phyloP scores from a whole-genome alignment of 2,888 invertebrate species.

The Patella ulyssiponensis region DNA sequence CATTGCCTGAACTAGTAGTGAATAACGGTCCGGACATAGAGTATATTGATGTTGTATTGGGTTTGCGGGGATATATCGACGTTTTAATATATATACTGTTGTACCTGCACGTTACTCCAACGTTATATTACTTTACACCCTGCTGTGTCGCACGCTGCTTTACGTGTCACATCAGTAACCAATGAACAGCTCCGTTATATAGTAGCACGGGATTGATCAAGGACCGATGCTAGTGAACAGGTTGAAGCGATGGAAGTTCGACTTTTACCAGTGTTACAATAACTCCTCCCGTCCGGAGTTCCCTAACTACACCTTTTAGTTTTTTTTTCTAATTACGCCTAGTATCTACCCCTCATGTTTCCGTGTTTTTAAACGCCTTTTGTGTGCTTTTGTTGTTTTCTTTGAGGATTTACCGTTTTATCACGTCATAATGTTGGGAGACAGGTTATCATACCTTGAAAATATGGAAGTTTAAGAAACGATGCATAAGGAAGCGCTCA shows the following conservation, averaged over 20 bases:
- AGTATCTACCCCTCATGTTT: no score
- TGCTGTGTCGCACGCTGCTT: slow-evolving; percentile 11
- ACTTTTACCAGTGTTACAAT: background rate
- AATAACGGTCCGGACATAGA: background rate
- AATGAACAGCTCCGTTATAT: background rate
- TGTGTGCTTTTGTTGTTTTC: no score
- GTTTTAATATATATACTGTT: slow-evolving; percentile 3
- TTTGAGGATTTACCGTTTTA: no score
- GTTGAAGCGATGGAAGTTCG: slow-evolving; percentile 8
- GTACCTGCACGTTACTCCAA: slow-evolving; percentile 1
- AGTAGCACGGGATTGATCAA: background rate
- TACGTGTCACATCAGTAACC: slow-evolving; percentile 11
- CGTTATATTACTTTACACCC: slow-evolving; percentile 1
- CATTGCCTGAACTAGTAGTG: background rate
- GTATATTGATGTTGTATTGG: slow-evolving; percentile 6
- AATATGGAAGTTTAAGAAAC: no score
- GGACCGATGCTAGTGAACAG: background rate
- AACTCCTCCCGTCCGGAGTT: background rate
- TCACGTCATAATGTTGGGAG: no score
- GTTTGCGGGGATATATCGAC: slow-evolving; percentile 1
- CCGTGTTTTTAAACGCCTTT: no score
- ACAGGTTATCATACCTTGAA: no score
- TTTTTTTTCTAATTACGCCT: no score
- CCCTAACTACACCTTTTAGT: no score
- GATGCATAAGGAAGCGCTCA: no score